phyloP scores from a whole-genome alignment of 1,140 invertebrate genomes.

The Druon quercuslanigerum region DNA sequence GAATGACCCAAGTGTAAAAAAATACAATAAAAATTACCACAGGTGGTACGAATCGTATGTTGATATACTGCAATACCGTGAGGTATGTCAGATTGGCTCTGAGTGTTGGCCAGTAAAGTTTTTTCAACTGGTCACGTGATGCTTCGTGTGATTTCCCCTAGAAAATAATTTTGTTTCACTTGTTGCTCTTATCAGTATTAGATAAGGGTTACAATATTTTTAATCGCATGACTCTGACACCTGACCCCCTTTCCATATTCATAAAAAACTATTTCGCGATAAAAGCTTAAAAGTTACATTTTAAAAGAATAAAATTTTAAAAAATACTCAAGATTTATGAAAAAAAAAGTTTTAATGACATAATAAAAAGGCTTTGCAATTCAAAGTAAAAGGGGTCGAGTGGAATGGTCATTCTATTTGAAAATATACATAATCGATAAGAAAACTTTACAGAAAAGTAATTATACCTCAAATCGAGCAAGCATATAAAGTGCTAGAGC shows the following conservation, averaged over 20 bases:
- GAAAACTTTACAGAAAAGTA: not conserved
- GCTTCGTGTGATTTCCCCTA: conserved; percentile 80
- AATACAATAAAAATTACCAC: conserved; percentile 76
- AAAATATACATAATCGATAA: not conserved
- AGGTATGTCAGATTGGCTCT: conserved; percentile 84
- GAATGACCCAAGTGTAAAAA: conserved; percentile 9
- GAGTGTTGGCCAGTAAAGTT: conserved; percentile 79
- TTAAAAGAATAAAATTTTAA: too few relatives aligned
- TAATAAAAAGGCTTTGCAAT: too few relatives aligned
- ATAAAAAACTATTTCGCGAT: too few relatives aligned
- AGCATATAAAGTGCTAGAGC: conserved; percentile 82
- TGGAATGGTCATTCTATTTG: too few relatives aligned
- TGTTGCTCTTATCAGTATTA: too few relatives aligned
- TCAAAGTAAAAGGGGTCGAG: too few relatives aligned
- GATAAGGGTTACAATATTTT: too few relatives aligned
- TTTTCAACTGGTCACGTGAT: conserved; percentile 78
- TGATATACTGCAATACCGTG: conserved; percentile 82
- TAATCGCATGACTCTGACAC: too few relatives aligned
- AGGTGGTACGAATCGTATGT: conserved; percentile 82
- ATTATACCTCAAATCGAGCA: conserved; percentile 79
- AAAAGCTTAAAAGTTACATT: too few relatives aligned
- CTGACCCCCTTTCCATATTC: too few relatives aligned
- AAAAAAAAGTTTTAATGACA: too few relatives aligned
- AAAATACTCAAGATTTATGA: too few relatives aligned
- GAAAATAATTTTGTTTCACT: conserved; percentile 13